These are phyloP conservation scores for Notolabrus celidotus DNA, from an alignment of 2,797 vertebrate genomes.

Conservation along the genomic window DNA sequence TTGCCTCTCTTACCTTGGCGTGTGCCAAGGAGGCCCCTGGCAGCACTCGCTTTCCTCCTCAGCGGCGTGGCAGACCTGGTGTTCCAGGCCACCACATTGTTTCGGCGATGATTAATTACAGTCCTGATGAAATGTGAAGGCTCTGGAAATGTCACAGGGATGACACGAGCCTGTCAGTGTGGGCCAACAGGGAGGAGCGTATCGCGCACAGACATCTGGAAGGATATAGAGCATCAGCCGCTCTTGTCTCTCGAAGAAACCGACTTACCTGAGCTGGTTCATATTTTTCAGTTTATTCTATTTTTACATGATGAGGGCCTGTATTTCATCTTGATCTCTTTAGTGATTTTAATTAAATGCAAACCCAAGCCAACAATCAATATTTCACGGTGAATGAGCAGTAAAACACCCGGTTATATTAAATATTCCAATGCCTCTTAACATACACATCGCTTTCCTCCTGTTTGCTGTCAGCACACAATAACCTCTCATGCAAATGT, in stretches of 20 bases:
- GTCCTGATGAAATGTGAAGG: constrained; percentile 82
- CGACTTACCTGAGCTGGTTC: constrained; percentile 27
- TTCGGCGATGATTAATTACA: constrained; percentile 84
- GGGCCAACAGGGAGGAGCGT: constrained; percentile 54
- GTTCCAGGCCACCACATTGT: constrained; percentile 75
- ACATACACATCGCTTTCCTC: constrained; percentile 2
- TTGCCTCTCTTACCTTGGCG: constrained; percentile 41
- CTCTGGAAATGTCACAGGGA: constrained; percentile 81
- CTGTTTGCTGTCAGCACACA: constrained; percentile 31
- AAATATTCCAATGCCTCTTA: constrained; percentile 28
- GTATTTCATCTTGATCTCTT: constrained; percentile 8
- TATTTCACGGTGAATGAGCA: constrained; percentile 34
- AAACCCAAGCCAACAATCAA: constrained; percentile 45
- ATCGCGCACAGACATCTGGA: constrained; percentile 74
- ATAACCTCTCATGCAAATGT: constrained; percentile 43
- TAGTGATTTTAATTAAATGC: constrained; percentile 21
- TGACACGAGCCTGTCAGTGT: constrained; percentile 74
- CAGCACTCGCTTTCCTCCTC: constrained; percentile 59
- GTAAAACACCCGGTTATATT: constrained; percentile 45
- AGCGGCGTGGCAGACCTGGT: constrained; percentile 48
- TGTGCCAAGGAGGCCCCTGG: constrained; percentile 59
- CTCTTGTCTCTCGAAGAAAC: constrained; percentile 41
- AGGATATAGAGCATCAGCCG: constrained; percentile 46
- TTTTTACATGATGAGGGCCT: constrained; percentile 18
- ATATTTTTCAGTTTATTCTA: constrained; percentile 6